These are phyloP conservation scores for Holocentrus rufus DNA, from an alignment of 2,797 vertebrate species.

Conservation along the genomic window DNA sequence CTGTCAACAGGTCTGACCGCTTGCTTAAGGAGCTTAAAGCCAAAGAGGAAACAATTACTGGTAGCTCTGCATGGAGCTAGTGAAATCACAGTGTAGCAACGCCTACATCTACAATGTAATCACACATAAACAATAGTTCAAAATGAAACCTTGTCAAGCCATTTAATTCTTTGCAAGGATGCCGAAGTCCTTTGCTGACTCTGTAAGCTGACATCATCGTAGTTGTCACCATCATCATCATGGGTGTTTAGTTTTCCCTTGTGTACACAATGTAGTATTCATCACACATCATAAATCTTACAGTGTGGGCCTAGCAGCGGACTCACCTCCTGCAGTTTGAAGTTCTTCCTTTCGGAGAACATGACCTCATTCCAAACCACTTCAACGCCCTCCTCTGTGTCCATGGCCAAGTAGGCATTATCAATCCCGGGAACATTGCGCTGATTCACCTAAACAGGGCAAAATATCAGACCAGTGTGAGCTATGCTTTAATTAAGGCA, in stretches of 20 bases:
- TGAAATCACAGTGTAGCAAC: constrained; percentile 3
- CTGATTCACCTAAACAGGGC: constrained; percentile 90
- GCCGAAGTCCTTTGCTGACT: not conserved
- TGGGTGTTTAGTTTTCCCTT: not conserved
- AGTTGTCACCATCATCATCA: not conserved
- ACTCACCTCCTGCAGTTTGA: constrained; percentile 95
- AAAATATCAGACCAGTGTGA: constrained; percentile 24
- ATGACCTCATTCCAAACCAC: constrained; percentile 99
- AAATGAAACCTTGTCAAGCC: not conserved
- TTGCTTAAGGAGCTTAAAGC: constrained; percentile 59
- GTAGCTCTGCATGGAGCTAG: constrained; percentile 10
- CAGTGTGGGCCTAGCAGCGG: not conserved
- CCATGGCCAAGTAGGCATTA: constrained; percentile 98
- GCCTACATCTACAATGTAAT: no score
- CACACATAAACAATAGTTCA: not conserved
- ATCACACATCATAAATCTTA: not conserved
- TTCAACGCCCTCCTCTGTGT: constrained; percentile 97
- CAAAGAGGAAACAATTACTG: constrained; percentile 22
- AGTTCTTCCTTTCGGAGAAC: constrained; percentile 98
- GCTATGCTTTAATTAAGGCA: not conserved
- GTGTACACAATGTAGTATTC: not conserved
- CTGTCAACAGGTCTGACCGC: constrained; percentile 52
- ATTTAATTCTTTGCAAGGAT: not conserved
- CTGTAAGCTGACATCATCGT: not conserved
- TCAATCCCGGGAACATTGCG: constrained; percentile 98